Evolutionary conservation across 2,113 vertebrate genomes (phyloP), one percentile per base, ranked within the genome.

Genomic region (Procapra przewalskii): DNA sequence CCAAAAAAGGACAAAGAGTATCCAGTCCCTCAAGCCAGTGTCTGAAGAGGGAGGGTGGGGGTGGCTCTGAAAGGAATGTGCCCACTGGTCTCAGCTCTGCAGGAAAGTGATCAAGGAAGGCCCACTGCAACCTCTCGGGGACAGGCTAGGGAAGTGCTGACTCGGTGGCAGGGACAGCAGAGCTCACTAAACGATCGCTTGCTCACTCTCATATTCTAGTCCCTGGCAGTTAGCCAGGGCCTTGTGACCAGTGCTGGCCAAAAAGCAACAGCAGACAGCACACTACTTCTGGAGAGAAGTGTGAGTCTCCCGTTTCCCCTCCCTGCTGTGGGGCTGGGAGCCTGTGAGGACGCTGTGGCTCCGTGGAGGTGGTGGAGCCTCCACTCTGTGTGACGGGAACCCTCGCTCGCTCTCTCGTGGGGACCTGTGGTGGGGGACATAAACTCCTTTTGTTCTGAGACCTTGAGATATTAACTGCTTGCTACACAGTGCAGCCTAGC

Each of bases 11-110:
- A 5, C 12, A 36, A 3, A 36, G 6, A 10, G 11, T 82, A 82
- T 36, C 0, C 0, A 0, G 6, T 25, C 19, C 52, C 71, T 43
- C 2, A 6, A 6, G 36, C 36, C 71, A 14, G 3, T 40, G 71
- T 43, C 71, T 43, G 71, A 82, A 3, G 3, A 31, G 48, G 31
- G 1, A 13, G 27, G 1, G 31, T 33, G 10, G 45, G 31, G 16
- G 16, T n/a, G 48, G 9, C 45, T 1, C 9, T 81, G 29, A 19
- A 16, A 1, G 15, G 1, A 79, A 27, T 27, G 40, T 79, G 25
- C 75, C 75, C 75, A 79, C 11, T 45, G 25, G 12, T 45, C 75
- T 27, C 40, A 45, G 40, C 25, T 79, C 43, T 29, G 75, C 75
- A 45, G 3, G 25, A 45, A 16, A 45, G 13, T 29, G 25, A 29